These are phyloP conservation scores for Cantharis nigra DNA, from an alignment of 2,888 invertebrate genomes.

Conservation along the genomic window DNA sequence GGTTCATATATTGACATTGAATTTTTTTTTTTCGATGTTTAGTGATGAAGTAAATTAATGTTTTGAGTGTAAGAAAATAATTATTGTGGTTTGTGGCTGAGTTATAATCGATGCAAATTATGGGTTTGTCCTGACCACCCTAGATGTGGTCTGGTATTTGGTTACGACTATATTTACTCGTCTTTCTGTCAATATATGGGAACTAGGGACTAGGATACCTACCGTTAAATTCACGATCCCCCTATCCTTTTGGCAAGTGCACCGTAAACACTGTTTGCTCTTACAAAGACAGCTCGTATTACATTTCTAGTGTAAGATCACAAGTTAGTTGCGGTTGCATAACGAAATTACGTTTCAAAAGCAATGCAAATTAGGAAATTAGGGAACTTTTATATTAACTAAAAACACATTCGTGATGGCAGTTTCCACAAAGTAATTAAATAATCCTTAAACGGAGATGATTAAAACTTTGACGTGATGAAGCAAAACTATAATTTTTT, in stretches of 20 bases:
- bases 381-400: not conserved
- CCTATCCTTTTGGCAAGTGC: conserved; percentile 17
- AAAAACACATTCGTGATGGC: not conserved
- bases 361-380: conserved; percentile 3
- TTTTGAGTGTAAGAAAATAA: not conserved
- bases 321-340: conserved; percentile 22
- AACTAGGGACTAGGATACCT: conserved; percentile 16
- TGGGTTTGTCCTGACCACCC: conserved; percentile 26
- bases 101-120: conserved; percentile 27
- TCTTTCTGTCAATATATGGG: conserved; percentile 34
- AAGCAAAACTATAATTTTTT: no score
- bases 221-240: conserved; percentile 15
- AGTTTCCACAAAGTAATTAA: not conserved
- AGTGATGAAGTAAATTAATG: not conserved
- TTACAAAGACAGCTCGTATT: conserved; percentile 23
- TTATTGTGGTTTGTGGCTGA: not conserved
- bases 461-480: not conserved
- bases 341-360: conserved; percentile 14
- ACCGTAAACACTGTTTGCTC: conserved; percentile 16
- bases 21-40: no score
- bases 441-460: not conserved
- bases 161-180: conserved; percentile 38
- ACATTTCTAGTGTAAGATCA: conserved; percentile 16
- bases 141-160: conserved; percentile 36
- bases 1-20: no score